These are phyloP conservation scores for Mechanitis mazaeus DNA, from an alignment of 2,888 invertebrate genomes.

Conservation along the genomic window DNA sequence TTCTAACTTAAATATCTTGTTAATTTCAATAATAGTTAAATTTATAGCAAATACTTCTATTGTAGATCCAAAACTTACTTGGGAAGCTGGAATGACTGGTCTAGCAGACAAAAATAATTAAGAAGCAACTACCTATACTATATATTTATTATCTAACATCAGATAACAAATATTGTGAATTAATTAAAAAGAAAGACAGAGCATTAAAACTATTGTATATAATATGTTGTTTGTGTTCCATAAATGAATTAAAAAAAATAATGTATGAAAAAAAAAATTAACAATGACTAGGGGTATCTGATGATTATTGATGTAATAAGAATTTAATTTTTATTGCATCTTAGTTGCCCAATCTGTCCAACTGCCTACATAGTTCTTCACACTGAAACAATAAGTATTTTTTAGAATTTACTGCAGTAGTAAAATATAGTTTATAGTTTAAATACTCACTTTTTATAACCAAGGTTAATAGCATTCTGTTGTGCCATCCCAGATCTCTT, in stretches of 20 bases:
- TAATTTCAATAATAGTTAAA: conserved; percentile 3
- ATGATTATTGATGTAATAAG: not conserved
- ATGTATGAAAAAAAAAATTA: too few species aligned
- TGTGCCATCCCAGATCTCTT: conserved; percentile 80
- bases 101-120: conserved; percentile 40
- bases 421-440: not conserved
- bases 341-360: conserved; percentile 77
- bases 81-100: conserved; percentile 73
- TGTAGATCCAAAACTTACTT: conserved; percentile 68
- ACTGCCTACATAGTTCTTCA: conserved; percentile 76
- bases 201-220: too few species aligned
- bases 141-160: not conserved
- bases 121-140: not conserved
- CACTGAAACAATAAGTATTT: conserved; percentile 55
- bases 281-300: not conserved
- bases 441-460: conserved; percentile 77
- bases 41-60: conserved; percentile 30
- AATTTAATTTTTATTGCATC: conserved; percentile 27
- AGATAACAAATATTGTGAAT: not conserved
- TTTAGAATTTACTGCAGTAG: not conserved
- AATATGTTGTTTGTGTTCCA: not conserved
- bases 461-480: conserved; percentile 72
- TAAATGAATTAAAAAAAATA: not conserved
- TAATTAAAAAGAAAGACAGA: not conserved
- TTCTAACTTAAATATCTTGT: not conserved